phyloP scores from a whole-genome alignment of 2,797 vertebrate genomes.

The Hylomyscus alleni region DNA sequence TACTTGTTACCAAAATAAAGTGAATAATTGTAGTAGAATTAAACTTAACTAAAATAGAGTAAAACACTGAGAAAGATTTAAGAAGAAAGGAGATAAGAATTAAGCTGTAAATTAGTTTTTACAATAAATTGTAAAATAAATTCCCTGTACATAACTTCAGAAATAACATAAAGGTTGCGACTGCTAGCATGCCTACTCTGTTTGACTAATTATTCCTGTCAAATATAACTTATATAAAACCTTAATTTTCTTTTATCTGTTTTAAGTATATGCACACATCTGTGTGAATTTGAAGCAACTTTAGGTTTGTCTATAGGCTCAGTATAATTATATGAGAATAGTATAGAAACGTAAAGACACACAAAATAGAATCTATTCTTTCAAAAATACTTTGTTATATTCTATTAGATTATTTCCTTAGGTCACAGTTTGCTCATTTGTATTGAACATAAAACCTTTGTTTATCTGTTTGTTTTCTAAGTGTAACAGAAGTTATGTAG shows the following conservation, averaged over 20 bases:
- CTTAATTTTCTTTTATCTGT: neutral
- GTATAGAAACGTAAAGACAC: neutral
- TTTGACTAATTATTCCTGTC: neutral
- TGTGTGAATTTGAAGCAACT: constrained; percentile 15
- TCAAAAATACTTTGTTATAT: neutral
- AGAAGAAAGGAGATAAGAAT: neutral
- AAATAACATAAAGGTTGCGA: neutral
- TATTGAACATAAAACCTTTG: neutral
- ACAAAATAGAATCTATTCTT: neutral
- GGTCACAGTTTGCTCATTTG: neutral
- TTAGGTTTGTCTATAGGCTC: neutral
- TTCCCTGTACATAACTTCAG: neutral
- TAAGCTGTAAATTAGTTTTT: neutral
- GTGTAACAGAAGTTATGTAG: neutral
- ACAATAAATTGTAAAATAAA: neutral
- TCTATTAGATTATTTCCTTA: constrained; percentile 7
- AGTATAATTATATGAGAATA: constrained; percentile 8
- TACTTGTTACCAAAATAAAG: constrained; percentile 35
- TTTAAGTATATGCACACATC: constrained; percentile 28
- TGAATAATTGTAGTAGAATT: constrained; percentile 14
- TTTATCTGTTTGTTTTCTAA: neutral
- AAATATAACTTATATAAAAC: neutral
- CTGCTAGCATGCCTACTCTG: neutral
- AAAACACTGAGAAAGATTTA: neutral
- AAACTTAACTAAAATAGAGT: neutral